These are phyloP conservation scores for Bellardia bayeri DNA, from an alignment of 2,888 invertebrate species.

Conservation along the genomic window DNA sequence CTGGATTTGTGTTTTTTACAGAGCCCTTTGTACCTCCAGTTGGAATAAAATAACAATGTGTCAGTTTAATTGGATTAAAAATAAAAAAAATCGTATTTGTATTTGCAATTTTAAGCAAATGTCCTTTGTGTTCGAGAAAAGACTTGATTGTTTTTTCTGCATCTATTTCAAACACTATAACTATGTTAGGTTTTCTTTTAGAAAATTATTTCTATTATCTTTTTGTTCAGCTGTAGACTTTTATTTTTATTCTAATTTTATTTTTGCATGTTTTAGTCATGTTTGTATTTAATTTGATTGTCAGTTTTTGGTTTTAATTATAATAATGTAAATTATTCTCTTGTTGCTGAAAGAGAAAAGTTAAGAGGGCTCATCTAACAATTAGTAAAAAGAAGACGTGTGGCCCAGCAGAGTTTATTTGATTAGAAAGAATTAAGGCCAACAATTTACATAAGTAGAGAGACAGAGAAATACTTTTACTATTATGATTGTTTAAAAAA, in stretches of 20 bases:
- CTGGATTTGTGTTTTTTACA: neutral
- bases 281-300: slow-evolving; percentile 62
- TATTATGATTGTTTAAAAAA: too few species aligned
- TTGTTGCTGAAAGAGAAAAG: slow-evolving; percentile 4
- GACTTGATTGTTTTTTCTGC: neutral
- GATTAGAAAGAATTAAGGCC: too few species aligned
- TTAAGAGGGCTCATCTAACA: slow-evolving; percentile 37
- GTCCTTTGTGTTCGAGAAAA: slow-evolving; percentile 1
- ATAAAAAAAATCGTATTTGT: slow-evolving; percentile 11
- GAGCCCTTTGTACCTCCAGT: neutral
- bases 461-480: too few species aligned
- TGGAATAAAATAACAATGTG: slow-evolving; percentile 51
- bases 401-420: neutral
- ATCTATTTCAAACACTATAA: neutral
- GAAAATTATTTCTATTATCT: neutral
- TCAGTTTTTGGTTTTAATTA: slow-evolving; percentile 71
- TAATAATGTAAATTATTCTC: slow-evolving; percentile 60
- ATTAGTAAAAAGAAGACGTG: slow-evolving; percentile 44
- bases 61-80: slow-evolving; percentile 71
- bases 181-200: neutral
- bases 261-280: slow-evolving; percentile 54
- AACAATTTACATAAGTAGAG: too few species aligned
- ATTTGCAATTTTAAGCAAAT: slow-evolving; percentile 44
- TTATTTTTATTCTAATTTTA: slow-evolving; percentile 7
- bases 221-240: neutral